These are phyloP conservation scores for human DNA, from an alignment of 2,113 vertebrate genomes.

Conservation along the genomic window DNA sequence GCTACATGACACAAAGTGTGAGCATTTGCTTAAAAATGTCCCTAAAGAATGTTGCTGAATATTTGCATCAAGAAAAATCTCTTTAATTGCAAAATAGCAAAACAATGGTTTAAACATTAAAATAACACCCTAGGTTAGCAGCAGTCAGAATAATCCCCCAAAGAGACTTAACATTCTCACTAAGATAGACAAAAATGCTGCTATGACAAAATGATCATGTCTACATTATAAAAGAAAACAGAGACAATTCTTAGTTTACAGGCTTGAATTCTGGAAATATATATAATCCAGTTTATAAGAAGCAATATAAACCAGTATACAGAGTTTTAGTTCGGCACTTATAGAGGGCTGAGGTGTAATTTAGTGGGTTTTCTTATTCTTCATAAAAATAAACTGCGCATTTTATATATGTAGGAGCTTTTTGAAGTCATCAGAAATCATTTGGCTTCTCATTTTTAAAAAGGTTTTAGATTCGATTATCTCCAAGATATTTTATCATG, in stretches of 20 bases:
- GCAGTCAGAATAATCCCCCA: constrained; percentile 27
- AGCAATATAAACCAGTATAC: not conserved
- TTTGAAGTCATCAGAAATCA: constrained; percentile 21
- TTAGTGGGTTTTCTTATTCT: not conserved
- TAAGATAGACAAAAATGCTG: constrained; percentile 46
- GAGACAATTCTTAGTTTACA: not conserved
- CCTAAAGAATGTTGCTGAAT: constrained; percentile 46
- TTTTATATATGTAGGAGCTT: not conserved
- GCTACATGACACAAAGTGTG: not conserved
- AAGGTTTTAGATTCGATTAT: not conserved
- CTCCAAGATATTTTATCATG: not conserved
- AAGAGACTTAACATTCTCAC: constrained; percentile 38
- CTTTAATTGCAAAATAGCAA: constrained; percentile 71
- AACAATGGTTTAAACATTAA: constrained; percentile 52
- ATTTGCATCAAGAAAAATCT: constrained; percentile 70
- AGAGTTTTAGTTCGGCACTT: not conserved
- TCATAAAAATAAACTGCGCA: not conserved
- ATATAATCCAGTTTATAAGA: not conserved
- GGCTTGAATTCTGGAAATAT: not conserved
- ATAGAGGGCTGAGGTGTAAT: not conserved
- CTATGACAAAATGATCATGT: not conserved
- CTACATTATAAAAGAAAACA: not conserved
- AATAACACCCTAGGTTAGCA: constrained; percentile 46
- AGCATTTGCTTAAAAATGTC: constrained; percentile 62
- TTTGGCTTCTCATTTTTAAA: not conserved